A percentile compares a stretch with the other conserved stretches of the same genome.
Evolutionary conservation across 2,888 invertebrate species (phyloP).

Genomic region (Drosophila sordidula): DNA sequence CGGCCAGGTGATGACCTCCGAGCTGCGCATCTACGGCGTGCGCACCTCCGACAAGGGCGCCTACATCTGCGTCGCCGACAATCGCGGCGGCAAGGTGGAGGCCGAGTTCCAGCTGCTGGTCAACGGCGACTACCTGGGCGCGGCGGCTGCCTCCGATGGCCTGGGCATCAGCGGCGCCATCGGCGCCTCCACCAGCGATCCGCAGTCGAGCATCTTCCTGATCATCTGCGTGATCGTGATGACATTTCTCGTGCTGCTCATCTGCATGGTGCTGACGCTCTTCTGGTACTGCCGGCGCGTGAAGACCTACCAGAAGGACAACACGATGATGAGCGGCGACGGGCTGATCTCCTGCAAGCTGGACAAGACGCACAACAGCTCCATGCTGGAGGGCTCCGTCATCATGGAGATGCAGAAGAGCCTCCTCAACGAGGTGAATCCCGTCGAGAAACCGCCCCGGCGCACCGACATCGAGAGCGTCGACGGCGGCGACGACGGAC

Average conservation of each 20-base stretch:
- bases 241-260: conserved; percentile 86
- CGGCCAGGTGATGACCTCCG: conserved; percentile 75
- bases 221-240: conserved; percentile 86
- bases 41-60: conserved; percentile 89
- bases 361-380: conserved; percentile 88
- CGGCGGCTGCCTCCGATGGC: conserved; percentile 66
- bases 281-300: conserved; percentile 86
- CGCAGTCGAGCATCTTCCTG: conserved; percentile 84
- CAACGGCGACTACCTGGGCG: conserved; percentile 81
- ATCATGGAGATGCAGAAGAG: conserved; percentile 94
- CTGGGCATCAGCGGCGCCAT: conserved; percentile 85
- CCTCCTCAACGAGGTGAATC: conserved; percentile 93
- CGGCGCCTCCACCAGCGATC: conserved; percentile 84
- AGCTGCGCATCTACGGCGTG: conserved; percentile 89
- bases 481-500: conserved; percentile 92
- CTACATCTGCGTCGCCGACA: conserved; percentile 92
- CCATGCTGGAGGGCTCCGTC: conserved; percentile 90
- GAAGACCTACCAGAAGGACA: conserved; percentile 86
- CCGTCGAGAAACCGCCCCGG: conserved; percentile 93
- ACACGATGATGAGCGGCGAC: conserved; percentile 84
- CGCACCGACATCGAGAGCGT: conserved; percentile 91
- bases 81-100: conserved; percentile 92
- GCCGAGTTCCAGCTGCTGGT: conserved; percentile 89
- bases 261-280: conserved; percentile 86
- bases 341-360: conserved; percentile 83